Conservation (phyloP, 2,888 invertebrate species). For the Idaea dimidiata region DNA sequence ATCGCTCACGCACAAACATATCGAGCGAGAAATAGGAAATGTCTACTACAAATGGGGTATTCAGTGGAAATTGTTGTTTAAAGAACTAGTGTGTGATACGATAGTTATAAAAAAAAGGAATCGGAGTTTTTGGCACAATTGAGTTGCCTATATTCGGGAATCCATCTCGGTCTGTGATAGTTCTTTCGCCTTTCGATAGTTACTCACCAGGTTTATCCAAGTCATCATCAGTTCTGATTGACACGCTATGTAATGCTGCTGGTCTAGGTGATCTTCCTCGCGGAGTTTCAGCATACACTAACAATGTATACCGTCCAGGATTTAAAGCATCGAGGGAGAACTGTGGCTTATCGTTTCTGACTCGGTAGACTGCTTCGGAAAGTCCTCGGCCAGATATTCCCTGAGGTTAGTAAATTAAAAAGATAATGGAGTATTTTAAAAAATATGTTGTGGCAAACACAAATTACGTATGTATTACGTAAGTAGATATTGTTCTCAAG, state of each 20-base stretch:
- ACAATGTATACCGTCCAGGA: slow-evolving; percentile 89
- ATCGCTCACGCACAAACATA: too few species aligned
- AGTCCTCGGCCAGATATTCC: slow-evolving; percentile 73
- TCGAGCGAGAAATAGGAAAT: too few species aligned
- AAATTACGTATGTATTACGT: too few species aligned
- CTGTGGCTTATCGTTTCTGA: slow-evolving; percentile 84
- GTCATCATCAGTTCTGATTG: slow-evolving; percentile 59
- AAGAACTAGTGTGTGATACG: too few species aligned
- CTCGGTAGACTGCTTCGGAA: slow-evolving; percentile 81
- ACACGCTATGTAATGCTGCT: slow-evolving; percentile 85
- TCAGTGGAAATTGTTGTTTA: too few species aligned
- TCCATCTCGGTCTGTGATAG: too few species aligned
- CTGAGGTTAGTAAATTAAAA: slow-evolving; percentile 33
- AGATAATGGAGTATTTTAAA: background rate
- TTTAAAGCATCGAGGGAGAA: slow-evolving; percentile 87
- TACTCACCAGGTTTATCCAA: slow-evolving; percentile 64
- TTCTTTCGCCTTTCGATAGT: background rate
- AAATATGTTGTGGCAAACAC: background rate
- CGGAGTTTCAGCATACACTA: slow-evolving; percentile 91
- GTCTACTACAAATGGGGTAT: too few species aligned
- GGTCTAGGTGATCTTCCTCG: slow-evolving; percentile 88
- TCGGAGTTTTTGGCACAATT: too few species aligned
- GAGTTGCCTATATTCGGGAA: too few species aligned
- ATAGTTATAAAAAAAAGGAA: too few species aligned
- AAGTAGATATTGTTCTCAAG: background rate